phyloP scores from a whole-genome alignment of 2,113 vertebrate genomes.

The Octodon degus region DNA sequence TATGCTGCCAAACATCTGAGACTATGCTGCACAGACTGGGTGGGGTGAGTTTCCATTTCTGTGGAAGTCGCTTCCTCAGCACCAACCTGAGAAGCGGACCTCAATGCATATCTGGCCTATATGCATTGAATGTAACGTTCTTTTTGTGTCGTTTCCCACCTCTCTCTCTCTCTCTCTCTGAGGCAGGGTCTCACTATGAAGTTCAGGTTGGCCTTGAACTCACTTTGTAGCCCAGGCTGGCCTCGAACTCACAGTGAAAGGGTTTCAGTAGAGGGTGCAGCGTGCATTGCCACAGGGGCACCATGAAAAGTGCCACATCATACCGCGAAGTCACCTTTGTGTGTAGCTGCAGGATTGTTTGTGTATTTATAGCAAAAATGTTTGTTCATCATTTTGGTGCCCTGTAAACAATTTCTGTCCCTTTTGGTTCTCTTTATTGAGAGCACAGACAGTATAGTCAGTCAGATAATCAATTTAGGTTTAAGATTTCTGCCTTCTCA shows the following conservation, averaged over 20 bases:
- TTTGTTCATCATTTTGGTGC: slow-evolving; percentile 30
- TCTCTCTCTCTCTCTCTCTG: background rate
- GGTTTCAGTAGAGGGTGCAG: background rate
- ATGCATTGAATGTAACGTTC: background rate
- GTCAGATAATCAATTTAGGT: slow-evolving; percentile 39
- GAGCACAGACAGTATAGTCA: slow-evolving; percentile 16
- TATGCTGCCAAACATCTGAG: background rate
- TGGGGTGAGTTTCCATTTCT: background rate
- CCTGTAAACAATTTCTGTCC: background rate
- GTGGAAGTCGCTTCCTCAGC: background rate
- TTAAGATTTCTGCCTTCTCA: slow-evolving; percentile 62
- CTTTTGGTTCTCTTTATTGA: background rate
- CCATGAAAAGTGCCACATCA: background rate
- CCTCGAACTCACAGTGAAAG: background rate
- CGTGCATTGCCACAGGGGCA: background rate
- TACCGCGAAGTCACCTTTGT: background rate
- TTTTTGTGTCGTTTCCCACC: background rate
- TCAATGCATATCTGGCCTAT: slow-evolving; percentile 31
- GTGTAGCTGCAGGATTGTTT: background rate
- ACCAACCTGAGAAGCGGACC: background rate
- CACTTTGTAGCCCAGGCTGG: background rate
- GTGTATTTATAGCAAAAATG: background rate
- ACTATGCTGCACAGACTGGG: background rate
- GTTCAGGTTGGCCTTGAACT: background rate
- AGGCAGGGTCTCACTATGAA: background rate